phyloP scores from a whole-genome alignment of 2,797 vertebrate genomes.

The Anolis apletophallus region DNA sequence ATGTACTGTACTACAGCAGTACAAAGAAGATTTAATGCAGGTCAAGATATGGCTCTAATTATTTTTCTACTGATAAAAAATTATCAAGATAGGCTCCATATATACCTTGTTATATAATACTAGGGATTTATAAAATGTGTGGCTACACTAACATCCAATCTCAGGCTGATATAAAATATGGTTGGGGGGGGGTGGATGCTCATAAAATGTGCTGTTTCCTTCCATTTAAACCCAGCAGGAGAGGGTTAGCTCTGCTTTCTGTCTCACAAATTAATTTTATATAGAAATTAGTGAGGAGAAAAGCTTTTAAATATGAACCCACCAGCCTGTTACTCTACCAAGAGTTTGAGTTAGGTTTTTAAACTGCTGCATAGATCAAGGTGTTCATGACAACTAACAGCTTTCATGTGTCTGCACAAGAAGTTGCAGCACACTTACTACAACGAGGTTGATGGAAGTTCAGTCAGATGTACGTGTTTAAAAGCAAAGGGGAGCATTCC shows the following conservation, averaged over 20 bases:
- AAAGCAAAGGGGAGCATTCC: constrained; percentile 56
- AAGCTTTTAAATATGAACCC: constrained; percentile 50
- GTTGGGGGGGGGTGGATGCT: constrained; percentile 26
- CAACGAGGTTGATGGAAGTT: constrained; percentile 71
- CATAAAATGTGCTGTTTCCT: constrained; percentile 28
- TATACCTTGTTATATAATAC: constrained; percentile 37
- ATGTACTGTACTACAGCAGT: background rate
- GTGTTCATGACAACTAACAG: constrained; percentile 76
- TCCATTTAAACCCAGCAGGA: constrained; percentile 53
- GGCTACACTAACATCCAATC: constrained; percentile 25
- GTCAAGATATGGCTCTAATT: background rate
- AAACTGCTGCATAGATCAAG: constrained; percentile 65
- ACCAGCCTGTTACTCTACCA: constrained; percentile 45
- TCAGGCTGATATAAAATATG: background rate
- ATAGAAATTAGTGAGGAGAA: constrained; percentile 52
- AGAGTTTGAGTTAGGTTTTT: constrained; percentile 50
- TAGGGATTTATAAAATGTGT: constrained; percentile 52
- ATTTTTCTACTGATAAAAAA: constrained; percentile 21
- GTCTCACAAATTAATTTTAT: constrained; percentile 62
- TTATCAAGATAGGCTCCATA: background rate
- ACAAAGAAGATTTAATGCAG: background rate
- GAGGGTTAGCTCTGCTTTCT: constrained; percentile 49
- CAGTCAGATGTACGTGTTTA: constrained; percentile 68
- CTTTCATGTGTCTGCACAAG: constrained; percentile 69
- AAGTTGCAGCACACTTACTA: constrained; percentile 62